A percentile compares a stretch with the other conserved stretches of the same genome.
phyloP scores from a whole-genome alignment of 2,888 invertebrate species.

The Quadroppia sp. region DNA sequence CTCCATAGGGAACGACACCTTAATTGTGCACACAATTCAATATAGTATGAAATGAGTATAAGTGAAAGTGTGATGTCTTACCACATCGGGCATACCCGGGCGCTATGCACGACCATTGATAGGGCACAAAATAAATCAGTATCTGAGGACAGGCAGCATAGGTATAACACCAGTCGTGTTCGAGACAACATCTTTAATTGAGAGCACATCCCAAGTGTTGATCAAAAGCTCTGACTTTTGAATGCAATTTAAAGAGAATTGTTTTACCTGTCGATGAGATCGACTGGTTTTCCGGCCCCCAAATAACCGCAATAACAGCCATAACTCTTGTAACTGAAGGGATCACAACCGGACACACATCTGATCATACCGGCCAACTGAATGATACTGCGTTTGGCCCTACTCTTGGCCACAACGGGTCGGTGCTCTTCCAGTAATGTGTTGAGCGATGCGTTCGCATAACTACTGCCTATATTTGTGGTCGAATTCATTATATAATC shows the following conservation, averaged over 20 bases:
- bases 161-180: slow-evolving; percentile 81
- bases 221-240: not conserved
- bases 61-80: slow-evolving; percentile 53
- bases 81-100: slow-evolving; percentile 70
- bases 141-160: slow-evolving; percentile 71
- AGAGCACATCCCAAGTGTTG: not conserved
- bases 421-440: not conserved
- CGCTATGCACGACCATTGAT: slow-evolving; percentile 77
- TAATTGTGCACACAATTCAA: not conserved
- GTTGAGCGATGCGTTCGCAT: not conserved
- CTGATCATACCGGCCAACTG: slow-evolving; percentile 80
- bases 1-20: slow-evolving; percentile 33
- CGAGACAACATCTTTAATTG: slow-evolving; percentile 67
- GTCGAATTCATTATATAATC: not conserved
- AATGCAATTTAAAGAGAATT: not conserved
- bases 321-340: slow-evolving; percentile 70
- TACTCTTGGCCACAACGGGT: slow-evolving; percentile 8
- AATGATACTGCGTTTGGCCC: slow-evolving; percentile 69
- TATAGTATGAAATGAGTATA: too few species aligned
- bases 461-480: not conserved
- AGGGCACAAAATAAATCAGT: slow-evolving; percentile 78
- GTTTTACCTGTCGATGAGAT: slow-evolving; percentile 72
- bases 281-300: slow-evolving; percentile 71
- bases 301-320: slow-evolving; percentile 86
- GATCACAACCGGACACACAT: slow-evolving; percentile 74